A percentile compares a stretch with the other conserved stretches of the same genome.
Evolutionary conservation across 2,888 invertebrate genomes (phyloP).

Genomic region (Monoplex corrugatus): DNA sequence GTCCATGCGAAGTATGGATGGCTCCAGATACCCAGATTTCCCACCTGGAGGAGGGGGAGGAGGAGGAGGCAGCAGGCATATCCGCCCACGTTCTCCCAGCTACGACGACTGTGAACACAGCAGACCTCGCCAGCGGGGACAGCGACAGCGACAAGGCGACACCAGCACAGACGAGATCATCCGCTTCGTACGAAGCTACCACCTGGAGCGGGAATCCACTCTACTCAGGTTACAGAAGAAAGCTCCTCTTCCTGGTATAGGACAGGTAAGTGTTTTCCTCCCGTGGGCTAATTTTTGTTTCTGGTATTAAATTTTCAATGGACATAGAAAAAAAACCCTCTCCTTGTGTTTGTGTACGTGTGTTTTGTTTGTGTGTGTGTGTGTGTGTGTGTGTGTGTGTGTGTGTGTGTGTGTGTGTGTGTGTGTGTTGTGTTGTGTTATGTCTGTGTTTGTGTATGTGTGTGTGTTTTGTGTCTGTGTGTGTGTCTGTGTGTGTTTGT

Average conservation of each 20-base stretch:
- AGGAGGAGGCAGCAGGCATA: neutral
- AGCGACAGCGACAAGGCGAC: slow-evolving; percentile 61
- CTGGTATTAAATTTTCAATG: no score
- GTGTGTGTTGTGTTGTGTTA: no score
- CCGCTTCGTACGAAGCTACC: slow-evolving; percentile 67
- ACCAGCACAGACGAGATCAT: slow-evolving; percentile 68
- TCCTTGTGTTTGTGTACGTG: no score
- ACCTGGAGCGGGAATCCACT: slow-evolving; percentile 69
- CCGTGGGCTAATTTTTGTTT: no score
- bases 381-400: no score
- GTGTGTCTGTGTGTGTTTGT: neutral
- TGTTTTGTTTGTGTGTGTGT: no score
- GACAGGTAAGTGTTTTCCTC: slow-evolving; percentile 57
- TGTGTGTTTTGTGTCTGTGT: no score
- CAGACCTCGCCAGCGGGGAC: slow-evolving; percentile 23
- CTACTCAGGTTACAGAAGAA: slow-evolving; percentile 63
- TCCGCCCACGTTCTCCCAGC: neutral
- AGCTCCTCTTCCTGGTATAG: slow-evolving; percentile 67
- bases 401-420: no score
- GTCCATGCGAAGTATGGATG: slow-evolving; percentile 39
- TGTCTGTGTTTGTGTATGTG: no score
- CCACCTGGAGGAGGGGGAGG: neutral
- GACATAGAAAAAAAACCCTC: no score
- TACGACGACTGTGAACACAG: neutral
- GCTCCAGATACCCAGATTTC: neutral